Percentiles rank a stretch among this genome's conserved stretches.
phyloP scores from a whole-genome alignment of 2,113 vertebrate genomes.

The Carettochelys insculpta region DNA sequence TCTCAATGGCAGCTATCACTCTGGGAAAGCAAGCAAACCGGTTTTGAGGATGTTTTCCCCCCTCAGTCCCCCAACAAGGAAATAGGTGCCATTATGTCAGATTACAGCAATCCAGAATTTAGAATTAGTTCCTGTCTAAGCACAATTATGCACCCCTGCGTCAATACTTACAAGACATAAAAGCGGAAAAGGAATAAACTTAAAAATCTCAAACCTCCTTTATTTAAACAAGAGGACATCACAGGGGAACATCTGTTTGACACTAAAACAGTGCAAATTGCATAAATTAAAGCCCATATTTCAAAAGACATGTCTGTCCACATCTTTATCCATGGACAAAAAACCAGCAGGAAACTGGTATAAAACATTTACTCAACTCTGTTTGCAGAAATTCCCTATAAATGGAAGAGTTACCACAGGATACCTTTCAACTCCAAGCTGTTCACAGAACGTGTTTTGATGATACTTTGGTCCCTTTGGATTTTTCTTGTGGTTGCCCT shows the following conservation, averaged over 20 bases:
- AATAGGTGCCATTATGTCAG: slow-evolving; percentile 30
- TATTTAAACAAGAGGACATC: slow-evolving; percentile 46
- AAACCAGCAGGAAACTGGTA: slow-evolving; percentile 73
- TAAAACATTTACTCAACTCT: slow-evolving; percentile 72
- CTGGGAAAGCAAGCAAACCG: slow-evolving; percentile 38
- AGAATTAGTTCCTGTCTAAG: slow-evolving; percentile 45
- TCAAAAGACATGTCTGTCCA: slow-evolving; percentile 51
- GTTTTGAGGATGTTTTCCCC: slow-evolving; percentile 12
- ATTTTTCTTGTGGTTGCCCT: slow-evolving; percentile 72
- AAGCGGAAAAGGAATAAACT: slow-evolving; percentile 40
- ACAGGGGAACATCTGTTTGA: slow-evolving; percentile 62
- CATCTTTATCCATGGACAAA: slow-evolving; percentile 72
- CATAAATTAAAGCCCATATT: slow-evolving; percentile 69
- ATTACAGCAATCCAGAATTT: slow-evolving; percentile 40
- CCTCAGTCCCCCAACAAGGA: slow-evolving; percentile 21
- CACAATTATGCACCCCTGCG: neutral
- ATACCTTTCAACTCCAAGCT: slow-evolving; percentile 78
- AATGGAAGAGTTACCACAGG: slow-evolving; percentile 76
- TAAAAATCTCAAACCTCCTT: slow-evolving; percentile 16
- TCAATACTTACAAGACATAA: slow-evolving; percentile 37
- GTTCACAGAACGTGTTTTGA: slow-evolving; percentile 67
- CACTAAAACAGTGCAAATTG: slow-evolving; percentile 68
- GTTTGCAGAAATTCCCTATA: slow-evolving; percentile 71
- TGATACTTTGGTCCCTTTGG: slow-evolving; percentile 68
- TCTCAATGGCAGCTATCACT: slow-evolving; percentile 54